phyloP scores from a whole-genome alignment of 2,113 vertebrate genomes.

The Upupa epops region DNA sequence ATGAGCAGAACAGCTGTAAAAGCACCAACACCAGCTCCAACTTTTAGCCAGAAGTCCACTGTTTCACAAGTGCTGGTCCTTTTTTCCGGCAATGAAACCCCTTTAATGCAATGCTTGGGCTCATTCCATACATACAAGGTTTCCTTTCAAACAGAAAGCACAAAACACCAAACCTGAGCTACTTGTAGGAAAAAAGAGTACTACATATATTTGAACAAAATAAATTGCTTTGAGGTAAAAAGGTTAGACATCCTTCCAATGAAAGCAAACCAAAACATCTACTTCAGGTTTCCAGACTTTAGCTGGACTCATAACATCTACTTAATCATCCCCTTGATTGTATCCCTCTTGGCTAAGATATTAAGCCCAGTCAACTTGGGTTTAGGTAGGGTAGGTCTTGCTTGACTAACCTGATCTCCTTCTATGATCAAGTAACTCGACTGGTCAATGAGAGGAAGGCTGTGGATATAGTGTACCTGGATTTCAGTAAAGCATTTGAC shows the following conservation, averaged over 20 bases:
- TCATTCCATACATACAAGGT: constrained; percentile 93
- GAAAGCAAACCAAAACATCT: not conserved
- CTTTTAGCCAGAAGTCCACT: constrained; percentile 91
- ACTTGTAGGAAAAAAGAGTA: not conserved
- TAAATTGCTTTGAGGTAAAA: not conserved
- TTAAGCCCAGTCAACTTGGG: too few species aligned
- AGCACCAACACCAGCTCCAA: constrained; percentile 85
- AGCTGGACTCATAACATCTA: not conserved
- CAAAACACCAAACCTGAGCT: not conserved
- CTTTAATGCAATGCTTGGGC: constrained; percentile 89
- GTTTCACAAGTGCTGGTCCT: constrained; percentile 84
- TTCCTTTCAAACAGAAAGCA: constrained; percentile 75
- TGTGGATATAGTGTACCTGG: too few species aligned
- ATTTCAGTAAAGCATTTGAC: too few species aligned
- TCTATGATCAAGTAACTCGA: too few species aligned
- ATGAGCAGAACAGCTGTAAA: constrained; percentile 88
- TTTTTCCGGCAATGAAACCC: constrained; percentile 86
- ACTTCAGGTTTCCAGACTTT: not conserved
- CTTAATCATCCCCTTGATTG: not conserved
- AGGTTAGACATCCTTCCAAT: not conserved
- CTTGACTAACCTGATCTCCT: too few species aligned
- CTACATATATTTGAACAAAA: not conserved
- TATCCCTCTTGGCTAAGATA: too few species aligned
- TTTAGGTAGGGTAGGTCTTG: too few species aligned
- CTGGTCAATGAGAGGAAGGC: too few species aligned